Evolutionary conservation across 1,140 invertebrate species (phyloP).

Genomic region (Pogonomyrmex californicus): DNA sequence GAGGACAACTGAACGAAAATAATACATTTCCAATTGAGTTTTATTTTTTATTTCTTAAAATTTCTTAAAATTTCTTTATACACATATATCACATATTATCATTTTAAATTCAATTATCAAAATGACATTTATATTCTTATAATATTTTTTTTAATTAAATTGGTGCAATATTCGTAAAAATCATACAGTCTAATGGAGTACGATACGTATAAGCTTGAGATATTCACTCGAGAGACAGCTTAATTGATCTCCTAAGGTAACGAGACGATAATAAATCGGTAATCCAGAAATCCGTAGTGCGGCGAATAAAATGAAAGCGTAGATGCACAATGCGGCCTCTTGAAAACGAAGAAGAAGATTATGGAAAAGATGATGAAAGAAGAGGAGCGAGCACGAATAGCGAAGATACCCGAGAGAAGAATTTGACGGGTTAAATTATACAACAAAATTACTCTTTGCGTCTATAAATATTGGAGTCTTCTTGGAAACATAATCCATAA

Average conservation of each 20-base stretch:
- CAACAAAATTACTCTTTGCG: constrained; percentile 13
- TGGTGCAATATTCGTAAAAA: background rate
- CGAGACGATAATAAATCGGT: constrained; percentile 29
- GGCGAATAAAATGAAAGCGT: constrained; percentile 11
- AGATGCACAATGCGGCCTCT: background rate
- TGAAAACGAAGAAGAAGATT: background rate
- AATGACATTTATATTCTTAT: background rate
- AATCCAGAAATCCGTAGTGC: constrained; percentile 38
- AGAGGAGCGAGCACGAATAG: background rate
- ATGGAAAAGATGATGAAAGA: background rate
- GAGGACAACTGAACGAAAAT: background rate
- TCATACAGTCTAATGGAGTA: background rate
- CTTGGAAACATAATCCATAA: constrained; percentile 34
- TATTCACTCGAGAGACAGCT: background rate
- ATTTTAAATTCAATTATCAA: background rate
- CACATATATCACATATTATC: no score
- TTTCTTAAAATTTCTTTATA: background rate
- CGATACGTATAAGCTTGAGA: background rate
- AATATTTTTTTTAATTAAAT: constrained; percentile 23
- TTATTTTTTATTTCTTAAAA: background rate
- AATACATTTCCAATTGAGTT: background rate
- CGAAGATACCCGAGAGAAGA: background rate
- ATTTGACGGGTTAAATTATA: constrained; percentile 14
- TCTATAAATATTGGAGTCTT: constrained; percentile 33
- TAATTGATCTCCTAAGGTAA: constrained; percentile 21